These are phyloP conservation scores for Dendronephthya gigantea DNA, from an alignment of 64 coral and sea anemone genomes.

Conservation along the genomic window DNA sequence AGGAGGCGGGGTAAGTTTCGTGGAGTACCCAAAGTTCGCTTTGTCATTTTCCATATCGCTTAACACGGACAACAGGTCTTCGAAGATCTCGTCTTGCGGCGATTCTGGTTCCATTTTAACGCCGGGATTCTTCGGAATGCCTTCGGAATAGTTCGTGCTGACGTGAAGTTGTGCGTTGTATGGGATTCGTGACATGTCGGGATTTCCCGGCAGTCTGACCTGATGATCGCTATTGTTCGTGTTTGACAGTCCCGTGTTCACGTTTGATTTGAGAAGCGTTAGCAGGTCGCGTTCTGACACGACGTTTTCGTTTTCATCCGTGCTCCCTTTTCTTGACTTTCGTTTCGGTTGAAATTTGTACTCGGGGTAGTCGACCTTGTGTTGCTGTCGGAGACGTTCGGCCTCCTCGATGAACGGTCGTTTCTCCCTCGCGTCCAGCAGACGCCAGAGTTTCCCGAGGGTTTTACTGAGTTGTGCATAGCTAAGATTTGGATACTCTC, in stretches of 20 bases:
- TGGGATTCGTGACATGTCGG: not conserved
- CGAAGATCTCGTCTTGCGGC: not conserved
- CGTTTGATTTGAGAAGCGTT: not conserved
- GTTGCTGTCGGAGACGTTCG: not conserved
- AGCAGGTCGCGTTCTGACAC: not conserved
- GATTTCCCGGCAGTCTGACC: not conserved
- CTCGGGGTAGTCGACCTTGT: not conserved
- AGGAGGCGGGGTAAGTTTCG: not conserved
- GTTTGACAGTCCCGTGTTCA: not conserved
- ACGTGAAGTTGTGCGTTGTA: not conserved
- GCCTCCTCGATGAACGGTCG: not conserved
- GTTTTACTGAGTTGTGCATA: not conserved
- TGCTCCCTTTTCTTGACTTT: not conserved
- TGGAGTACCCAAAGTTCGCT: not conserved
- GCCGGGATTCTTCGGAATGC: not conserved
- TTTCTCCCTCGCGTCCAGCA: not conserved
- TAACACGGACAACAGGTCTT: not conserved
- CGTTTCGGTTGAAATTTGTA: constrained; percentile 3
- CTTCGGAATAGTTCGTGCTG: not conserved
- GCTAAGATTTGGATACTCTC: not conserved
- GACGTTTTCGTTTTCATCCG: not conserved
- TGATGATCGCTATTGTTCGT: not conserved
- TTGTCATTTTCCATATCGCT: not conserved
- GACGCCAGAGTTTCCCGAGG: not conserved
- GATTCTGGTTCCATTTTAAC: not conserved